Base-by-base conservation (phyloP, 2,888 invertebrate genomes). In the Stenichneumon culpator region DNA sequence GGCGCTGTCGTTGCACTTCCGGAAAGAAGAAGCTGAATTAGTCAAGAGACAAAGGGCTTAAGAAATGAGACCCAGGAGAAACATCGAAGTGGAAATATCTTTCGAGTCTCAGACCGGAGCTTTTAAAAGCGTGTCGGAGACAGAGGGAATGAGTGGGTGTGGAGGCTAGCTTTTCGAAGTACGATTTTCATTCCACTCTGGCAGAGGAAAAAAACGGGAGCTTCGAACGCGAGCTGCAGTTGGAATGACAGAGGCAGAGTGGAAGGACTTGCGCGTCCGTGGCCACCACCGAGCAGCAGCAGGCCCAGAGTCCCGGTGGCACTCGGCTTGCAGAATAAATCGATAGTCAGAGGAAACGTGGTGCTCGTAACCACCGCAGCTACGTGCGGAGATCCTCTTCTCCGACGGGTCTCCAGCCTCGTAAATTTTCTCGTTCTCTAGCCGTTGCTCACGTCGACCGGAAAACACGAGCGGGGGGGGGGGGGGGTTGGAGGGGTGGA, bases 351-450 rank as follows among this genome's bases (percentile, higher is more conserved):
- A 50, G 52, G 39, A 39, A 67, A 65, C 22, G 75, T 39, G 67
- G 9, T 67, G 28, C 47, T 65, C 67, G 52, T 67, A 77, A 67
- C 77, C 67, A 39, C 67, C 67, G 50, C 36, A 77, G 67, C 72
- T 70, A 22, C 70, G 50, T 57, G 19, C 44, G 75, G 11, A 77
- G 75, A 80, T 77, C 75, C 75, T 74, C 52, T 44, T 67, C 52
- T 69, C 47, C 52, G 65, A 47, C 54, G 65, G 70, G 44, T 52
- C 52, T 11, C 44, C 44, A 47, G 47, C 67, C 70, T 84, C 75
- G 80, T 84, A 70, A 77, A 84, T 84, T 77, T 80, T 39, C 57
- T 75, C 67, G 68, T 65, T 73, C 73, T 73, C 77, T 14, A 57
- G 68, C 32, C 28, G 60, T 22, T 19, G 77, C 60, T 52, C 80